A percentile compares a stretch with the other conserved stretches of the same genome.
phyloP scores from a whole-genome alignment of 2,888 invertebrate species.

The Callyntrura sp. region DNA sequence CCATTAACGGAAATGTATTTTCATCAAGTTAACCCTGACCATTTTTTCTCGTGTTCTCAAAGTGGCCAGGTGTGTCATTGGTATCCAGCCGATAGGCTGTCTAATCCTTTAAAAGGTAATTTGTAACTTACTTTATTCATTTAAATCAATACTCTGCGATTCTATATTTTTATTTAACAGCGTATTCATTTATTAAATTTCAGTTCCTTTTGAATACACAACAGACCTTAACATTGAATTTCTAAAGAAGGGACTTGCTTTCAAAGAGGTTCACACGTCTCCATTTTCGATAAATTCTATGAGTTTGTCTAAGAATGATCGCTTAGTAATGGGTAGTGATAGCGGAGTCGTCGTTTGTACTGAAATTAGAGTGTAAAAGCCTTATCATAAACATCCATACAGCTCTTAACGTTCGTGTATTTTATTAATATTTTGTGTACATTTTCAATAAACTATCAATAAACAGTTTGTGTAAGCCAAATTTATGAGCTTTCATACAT shows the following conservation, averaged over 20 bases:
- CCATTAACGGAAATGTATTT: constrained; percentile 82
- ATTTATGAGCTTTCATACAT: too few species aligned
- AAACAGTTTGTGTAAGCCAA: too few species aligned
- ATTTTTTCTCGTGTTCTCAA: constrained; percentile 83
- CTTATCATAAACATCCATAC: too few species aligned
- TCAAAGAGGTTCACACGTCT: constrained; percentile 79
- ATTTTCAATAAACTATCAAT: too few species aligned
- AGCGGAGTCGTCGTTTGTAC: constrained; percentile 81
- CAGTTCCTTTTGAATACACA: constrained; percentile 74
- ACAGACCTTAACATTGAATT: constrained; percentile 82
- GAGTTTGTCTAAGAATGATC: constrained; percentile 81
- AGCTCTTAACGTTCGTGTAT: too few species aligned
- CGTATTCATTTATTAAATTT: not conserved
- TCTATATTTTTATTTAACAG: constrained; percentile 1
- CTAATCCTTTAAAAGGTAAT: constrained; percentile 70
- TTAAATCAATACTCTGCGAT: not conserved
- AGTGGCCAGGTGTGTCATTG: constrained; percentile 81
- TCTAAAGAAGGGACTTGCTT: constrained; percentile 79
- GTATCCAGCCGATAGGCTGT: constrained; percentile 79
- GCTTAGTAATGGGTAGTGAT: constrained; percentile 82
- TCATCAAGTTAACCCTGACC: constrained; percentile 82
- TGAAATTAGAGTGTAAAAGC: constrained; percentile 71
- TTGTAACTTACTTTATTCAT: constrained; percentile 22
- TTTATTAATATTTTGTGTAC: too few species aligned
- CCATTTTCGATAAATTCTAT: constrained; percentile 82